Base-by-base conservation (phyloP, 2,888 invertebrate species). In the Hirtodrosophila cameraria region DNA sequence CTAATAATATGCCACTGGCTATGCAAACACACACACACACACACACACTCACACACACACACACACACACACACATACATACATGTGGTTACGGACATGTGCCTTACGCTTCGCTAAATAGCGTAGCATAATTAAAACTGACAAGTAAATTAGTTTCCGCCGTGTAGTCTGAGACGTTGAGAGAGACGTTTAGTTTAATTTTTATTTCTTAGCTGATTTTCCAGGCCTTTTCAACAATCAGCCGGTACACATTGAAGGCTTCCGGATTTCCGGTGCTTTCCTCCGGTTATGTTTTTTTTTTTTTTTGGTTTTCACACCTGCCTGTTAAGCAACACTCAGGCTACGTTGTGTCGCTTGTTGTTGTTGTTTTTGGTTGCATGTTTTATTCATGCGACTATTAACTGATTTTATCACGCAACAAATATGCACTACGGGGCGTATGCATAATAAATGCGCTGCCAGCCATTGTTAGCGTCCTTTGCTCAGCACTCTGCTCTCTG, bases 331-430 rank as follows among this genome's bases (percentile, higher is more conserved):
- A 59, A 25, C 36, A 39, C 30, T 20, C 28, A 38, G 18, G 11
- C 36, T 20, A 7, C 28, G 8, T 18, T 28, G 9, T 33, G 27
- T 27, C 15, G 27, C 28, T 6, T 18, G 23, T 7, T 33, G 27
- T 27, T 13, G 27, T n/a, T 35, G 45, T 30, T 48, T 57, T 67
- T 11, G 55, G 42, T 27, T n/a, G n/a, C 59, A 84, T 81, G 85
- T 73, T 84, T 81, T 84, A 86, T 81, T 80, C 86, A 86, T 76
- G 67, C 61, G 70, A 65, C 86, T 80, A 81, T 81, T 80, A 86
- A 80, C 70, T 70, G 86, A 76, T 73, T 81, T 86, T 84, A 81
- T 86, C 84, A 86, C 86, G 84, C 86, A 80, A 86, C 80, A 84
- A 86, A 80, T 86, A 80, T 86, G 84, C 80, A 86, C 84, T 86